Conservation (phyloP, 2,113 vertebrate species). For the Tenrec ecaudatus region DNA sequence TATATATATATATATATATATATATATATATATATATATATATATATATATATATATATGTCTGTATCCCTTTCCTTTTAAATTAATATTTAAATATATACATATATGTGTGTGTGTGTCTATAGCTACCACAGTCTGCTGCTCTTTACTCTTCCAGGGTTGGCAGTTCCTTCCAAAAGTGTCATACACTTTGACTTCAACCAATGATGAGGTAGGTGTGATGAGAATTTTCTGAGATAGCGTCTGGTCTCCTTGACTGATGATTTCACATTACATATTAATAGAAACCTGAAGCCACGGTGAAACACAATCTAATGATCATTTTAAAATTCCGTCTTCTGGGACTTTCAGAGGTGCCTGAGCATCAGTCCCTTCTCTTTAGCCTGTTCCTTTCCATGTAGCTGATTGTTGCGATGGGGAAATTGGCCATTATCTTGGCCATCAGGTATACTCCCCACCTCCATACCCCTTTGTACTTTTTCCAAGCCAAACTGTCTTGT, state of each 20-base stretch:
- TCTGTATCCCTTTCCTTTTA: too few relatives aligned
- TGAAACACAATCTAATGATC: neutral
- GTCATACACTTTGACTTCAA: neutral
- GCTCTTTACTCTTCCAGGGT: neutral
- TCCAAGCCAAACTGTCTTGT: neutral
- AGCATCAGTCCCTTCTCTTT: slow-evolving; percentile 8
- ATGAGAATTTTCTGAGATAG: neutral
- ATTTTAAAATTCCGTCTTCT: slow-evolving; percentile 61
- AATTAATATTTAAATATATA: too few relatives aligned
- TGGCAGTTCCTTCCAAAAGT: neutral
- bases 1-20: too few relatives aligned
- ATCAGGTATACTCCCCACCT: neutral
- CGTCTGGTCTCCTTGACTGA: neutral
- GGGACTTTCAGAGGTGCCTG: slow-evolving; percentile 52
- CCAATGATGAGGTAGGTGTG: neutral
- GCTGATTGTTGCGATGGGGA: neutral
- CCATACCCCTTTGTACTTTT: slow-evolving; percentile 26
- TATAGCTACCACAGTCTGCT: neutral
- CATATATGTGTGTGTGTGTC: too few relatives aligned
- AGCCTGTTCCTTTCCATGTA: slow-evolving; percentile 13
- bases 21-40: too few relatives aligned
- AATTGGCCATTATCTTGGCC: slow-evolving; percentile 53
- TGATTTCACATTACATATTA: neutral
- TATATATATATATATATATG: too few relatives aligned
- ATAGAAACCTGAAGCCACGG: neutral